These are phyloP conservation scores for Hestina assimilis DNA, from an alignment of 1,140 invertebrate genomes.

Conservation along the genomic window DNA sequence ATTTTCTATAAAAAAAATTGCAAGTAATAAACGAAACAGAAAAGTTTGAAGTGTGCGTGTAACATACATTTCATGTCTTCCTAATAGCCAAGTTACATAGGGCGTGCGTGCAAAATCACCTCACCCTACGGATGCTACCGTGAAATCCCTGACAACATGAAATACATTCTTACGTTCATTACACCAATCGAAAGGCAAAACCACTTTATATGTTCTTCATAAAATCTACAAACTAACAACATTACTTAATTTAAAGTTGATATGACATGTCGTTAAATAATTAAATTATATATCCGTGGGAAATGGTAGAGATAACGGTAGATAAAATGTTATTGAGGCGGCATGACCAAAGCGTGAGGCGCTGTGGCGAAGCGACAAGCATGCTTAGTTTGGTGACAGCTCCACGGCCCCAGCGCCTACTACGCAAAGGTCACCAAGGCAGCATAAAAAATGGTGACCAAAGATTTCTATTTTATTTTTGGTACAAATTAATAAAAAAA, in stretches of 20 bases:
- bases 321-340: slow-evolving; percentile 16
- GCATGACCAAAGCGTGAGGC: slow-evolving; percentile 40
- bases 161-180: neutral
- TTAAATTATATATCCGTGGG: slow-evolving; percentile 35
- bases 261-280: neutral
- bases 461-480: neutral
- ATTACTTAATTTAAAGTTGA: neutral
- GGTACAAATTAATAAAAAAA: no score
- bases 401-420: slow-evolving; percentile 53
- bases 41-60: no score
- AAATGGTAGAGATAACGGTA: slow-evolving; percentile 37
- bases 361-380: slow-evolving; percentile 59
- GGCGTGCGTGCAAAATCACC: slow-evolving; percentile 38
- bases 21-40: no score
- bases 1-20: no score
- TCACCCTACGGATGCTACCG: slow-evolving; percentile 29
- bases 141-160: slow-evolving; percentile 19
- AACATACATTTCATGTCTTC: neutral
- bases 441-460: slow-evolving; percentile 25
- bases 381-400: slow-evolving; percentile 58
- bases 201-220: no score
- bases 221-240: neutral
- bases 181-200: neutral
- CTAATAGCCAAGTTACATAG: slow-evolving; percentile 3
- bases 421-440: slow-evolving; percentile 37